Evolutionary conservation across 2,113 vertebrate species (phyloP).

Genomic region (Charina bottae): DNA sequence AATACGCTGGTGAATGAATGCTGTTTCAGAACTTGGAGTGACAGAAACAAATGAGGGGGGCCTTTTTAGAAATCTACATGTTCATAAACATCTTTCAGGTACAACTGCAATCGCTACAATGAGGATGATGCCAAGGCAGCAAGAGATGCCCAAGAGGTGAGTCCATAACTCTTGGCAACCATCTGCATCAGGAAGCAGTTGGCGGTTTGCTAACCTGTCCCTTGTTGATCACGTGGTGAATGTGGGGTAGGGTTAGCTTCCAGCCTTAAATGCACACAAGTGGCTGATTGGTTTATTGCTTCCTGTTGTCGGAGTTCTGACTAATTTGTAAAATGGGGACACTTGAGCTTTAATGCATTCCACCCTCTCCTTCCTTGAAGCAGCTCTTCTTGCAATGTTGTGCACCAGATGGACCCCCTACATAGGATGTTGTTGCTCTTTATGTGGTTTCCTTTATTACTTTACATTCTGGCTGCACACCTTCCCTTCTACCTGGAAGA

Average conservation of each 20-base stretch:
- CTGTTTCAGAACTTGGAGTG: not conserved
- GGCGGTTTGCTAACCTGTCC: not conserved
- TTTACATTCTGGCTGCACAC: not conserved
- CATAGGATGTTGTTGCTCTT: not conserved
- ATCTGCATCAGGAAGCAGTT: not conserved
- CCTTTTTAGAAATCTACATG: rapidly evolving
- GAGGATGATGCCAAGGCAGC: conserved; percentile 99
- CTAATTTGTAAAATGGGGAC: not conserved
- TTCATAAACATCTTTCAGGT: conserved; percentile 79
- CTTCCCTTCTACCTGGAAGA: not conserved
- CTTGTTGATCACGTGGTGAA: not conserved
- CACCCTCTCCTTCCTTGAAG: not conserved
- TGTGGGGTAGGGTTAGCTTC: not conserved
- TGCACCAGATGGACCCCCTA: not conserved
- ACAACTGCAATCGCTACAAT: conserved; percentile 99
- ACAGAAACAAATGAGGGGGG: not conserved
- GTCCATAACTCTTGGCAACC: conserved; percentile 52
- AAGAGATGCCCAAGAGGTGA: conserved; percentile 97
- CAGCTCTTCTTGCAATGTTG: not conserved
- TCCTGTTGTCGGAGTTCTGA: not conserved
- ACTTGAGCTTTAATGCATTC: too few relatives aligned
- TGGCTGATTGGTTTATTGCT: not conserved
- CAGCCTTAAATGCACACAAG: conserved; percentile 17
- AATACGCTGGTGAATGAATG: not conserved
- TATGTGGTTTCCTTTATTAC: not conserved